Conservation (phyloP, 2,113 vertebrate species). For the Turnix velox region DNA sequence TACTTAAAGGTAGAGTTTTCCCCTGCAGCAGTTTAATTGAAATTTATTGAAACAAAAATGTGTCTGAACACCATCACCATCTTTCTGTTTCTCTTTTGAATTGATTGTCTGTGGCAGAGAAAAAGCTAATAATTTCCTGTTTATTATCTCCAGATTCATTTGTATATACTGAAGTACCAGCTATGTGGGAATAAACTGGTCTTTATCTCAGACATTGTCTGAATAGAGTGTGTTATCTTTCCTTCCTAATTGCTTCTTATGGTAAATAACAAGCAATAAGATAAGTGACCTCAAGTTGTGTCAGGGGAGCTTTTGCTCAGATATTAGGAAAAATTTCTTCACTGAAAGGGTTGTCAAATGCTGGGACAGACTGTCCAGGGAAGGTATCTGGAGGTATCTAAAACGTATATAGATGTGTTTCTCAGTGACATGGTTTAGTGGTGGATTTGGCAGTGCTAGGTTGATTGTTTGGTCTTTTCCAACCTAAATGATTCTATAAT, state of each 20-base stretch:
- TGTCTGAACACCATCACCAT: not conserved
- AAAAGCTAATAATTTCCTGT: not conserved
- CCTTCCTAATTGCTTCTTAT: not conserved
- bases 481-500: not conserved
- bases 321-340: not conserved
- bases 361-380: not conserved
- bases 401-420: not conserved
- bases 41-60: not conserved
- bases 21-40: not conserved
- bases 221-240: not conserved
- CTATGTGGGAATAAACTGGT: not conserved
- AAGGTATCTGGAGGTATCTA: not conserved
- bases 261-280: not conserved
- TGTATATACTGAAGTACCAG: not conserved
- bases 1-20: not conserved
- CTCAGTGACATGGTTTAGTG: not conserved
- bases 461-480: not conserved
- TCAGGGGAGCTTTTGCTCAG: not conserved
- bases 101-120: not conserved
- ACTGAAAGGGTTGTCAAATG: not conserved
- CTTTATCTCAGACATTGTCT: not conserved
- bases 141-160: not conserved
- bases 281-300: not conserved
- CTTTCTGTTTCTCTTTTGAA: not conserved
- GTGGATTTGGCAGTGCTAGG: not conserved